These are phyloP conservation scores for Octonoba sinensis DNA, from an alignment of 2,888 invertebrate genomes.

Conservation along the genomic window DNA sequence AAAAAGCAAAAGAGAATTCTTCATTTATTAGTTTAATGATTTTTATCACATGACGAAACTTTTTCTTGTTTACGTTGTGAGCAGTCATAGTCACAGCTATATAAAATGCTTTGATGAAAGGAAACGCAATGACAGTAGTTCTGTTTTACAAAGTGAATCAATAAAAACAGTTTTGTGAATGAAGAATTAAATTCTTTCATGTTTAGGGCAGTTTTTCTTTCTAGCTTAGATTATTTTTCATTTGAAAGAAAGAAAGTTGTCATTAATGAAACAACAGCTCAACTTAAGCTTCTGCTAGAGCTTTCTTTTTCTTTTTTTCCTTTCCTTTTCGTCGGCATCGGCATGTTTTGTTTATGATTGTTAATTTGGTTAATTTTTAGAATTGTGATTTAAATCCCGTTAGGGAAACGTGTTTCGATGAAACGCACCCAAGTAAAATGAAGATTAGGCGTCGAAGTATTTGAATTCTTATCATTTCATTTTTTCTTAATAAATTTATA, in stretches of 20 bases:
- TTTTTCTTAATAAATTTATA: background rate
- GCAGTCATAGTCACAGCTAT: background rate
- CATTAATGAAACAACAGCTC: background rate
- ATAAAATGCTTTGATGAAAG: background rate
- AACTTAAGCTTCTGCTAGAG: constrained; percentile 4
- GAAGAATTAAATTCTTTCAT: background rate
- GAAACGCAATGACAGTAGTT: too few relatives aligned
- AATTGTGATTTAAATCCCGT: background rate
- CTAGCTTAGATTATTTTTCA: background rate
- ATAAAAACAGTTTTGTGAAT: background rate
- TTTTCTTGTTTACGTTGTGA: background rate
- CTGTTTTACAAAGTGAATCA: too few relatives aligned
- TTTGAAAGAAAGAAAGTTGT: background rate
- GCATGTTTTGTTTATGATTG: too few relatives aligned
- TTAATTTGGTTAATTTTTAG: too few relatives aligned
- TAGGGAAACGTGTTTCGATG: background rate
- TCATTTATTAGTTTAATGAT: too few relatives aligned
- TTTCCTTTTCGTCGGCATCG: background rate
- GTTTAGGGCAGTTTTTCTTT: background rate
- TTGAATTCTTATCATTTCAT: background rate
- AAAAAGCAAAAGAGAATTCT: too few relatives aligned
- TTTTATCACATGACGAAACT: constrained; percentile 1
- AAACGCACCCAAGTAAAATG: constrained; percentile 1
- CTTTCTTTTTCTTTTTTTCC: background rate
- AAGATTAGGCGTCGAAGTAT: constrained; percentile 14